Conservation (phyloP, 2,797 vertebrate species). For the Podarcis siculus region DNA sequence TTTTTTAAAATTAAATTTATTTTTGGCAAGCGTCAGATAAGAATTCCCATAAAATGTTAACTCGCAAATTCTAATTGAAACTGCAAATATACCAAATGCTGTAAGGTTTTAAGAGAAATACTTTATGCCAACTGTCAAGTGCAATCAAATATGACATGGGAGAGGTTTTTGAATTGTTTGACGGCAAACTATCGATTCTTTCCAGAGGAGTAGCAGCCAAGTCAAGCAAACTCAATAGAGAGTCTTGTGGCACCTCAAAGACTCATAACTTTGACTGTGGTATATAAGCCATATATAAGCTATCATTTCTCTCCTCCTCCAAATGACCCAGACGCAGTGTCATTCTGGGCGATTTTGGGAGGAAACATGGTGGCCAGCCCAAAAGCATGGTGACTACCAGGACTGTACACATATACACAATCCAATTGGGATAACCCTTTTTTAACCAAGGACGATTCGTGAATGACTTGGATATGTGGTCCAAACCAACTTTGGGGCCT, state of each 20-base stretch:
- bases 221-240: too few species aligned
- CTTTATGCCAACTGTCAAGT: background rate
- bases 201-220: too few species aligned
- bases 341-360: background rate
- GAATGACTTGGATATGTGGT: too few species aligned
- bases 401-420: background rate
- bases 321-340: background rate
- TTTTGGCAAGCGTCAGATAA: background rate
- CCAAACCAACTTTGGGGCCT: too few species aligned
- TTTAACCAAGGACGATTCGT: too few species aligned
- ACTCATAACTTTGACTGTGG: too few species aligned
- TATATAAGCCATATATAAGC: background rate
- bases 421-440: background rate
- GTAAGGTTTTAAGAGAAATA: background rate
- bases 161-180: background rate
- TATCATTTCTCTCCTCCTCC: background rate
- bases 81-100: background rate
- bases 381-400: background rate
- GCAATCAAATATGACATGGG: background rate
- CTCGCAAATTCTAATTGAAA: background rate
- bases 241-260: too few species aligned
- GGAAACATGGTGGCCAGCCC: too few species aligned
- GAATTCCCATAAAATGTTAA: background rate
- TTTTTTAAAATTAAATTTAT: background rate
- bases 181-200: background rate